Conservation (phyloP, 2,888 invertebrate species). For the Euzetes globulus region DNA sequence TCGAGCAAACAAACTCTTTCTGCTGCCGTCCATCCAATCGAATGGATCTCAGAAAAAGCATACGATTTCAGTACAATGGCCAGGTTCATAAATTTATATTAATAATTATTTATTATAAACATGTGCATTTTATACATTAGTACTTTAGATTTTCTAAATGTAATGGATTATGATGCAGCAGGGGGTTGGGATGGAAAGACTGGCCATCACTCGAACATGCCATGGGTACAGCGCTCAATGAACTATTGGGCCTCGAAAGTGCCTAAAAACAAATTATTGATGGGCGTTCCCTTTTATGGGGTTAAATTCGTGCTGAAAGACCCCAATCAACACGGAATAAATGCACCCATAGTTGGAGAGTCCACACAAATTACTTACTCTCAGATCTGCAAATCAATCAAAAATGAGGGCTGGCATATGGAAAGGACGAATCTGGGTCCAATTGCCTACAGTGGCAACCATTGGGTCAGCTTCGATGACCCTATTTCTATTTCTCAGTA, state of each 20-base stretch:
- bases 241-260: not conserved
- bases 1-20: no score
- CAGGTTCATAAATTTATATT: no score
- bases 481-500: not conserved
- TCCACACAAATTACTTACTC: not conserved
- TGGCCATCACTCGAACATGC: not conserved
- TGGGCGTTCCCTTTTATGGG: slow-evolving; percentile 4
- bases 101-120: no score
- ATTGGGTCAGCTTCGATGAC: slow-evolving; percentile 24
- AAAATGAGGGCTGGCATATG: slow-evolving; percentile 14
- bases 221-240: not conserved
- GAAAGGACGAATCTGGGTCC: not conserved
- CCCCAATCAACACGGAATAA: not conserved
- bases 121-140: not conserved
- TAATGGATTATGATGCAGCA: not conserved
- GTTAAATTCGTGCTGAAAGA: not conserved
- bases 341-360: not conserved
- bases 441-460: not conserved
- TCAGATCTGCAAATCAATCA: not conserved
- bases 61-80: no score
- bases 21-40: no score
- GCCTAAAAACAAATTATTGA: not conserved
- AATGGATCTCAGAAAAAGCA: no score
- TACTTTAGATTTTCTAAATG: not conserved
- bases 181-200: not conserved